Evolutionary conservation across 2,113 vertebrate species (phyloP), one percentile per base, ranked within the genome.

Genomic region (Cebus imitator): DNA sequence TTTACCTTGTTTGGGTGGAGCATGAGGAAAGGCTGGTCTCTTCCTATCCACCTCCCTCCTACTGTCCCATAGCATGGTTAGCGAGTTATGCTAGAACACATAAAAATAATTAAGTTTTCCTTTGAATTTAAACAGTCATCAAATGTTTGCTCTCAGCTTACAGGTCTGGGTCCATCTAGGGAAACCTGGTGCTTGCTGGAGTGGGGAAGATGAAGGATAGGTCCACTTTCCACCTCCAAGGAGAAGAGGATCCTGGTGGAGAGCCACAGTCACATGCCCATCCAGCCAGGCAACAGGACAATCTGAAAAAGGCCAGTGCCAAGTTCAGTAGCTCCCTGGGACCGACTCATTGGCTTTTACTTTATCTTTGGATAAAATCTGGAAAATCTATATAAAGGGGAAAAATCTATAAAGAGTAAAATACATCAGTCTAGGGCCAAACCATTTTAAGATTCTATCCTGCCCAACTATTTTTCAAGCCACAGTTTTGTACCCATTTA

Each of bases 321-420:
- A 48, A 64, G 55, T 81, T 57, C 32, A 30, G 64, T 37, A 23
- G 21, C 37, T 45, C 66, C 32, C 20, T 48, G 9, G 45, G 20
- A 70, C 45, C 58, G 52, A 18, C 23, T 84, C 64, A 10, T 6
- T 80, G 61, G 50, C 45, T 64, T 88, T 70, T 85, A 66, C 40
- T 57, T 95, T 83, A 75, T 16, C 86, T 89, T 88, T 81, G 30
- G 80, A 90, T 61, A 78, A 96, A 92, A 82, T 76, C 32, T 78
- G 48, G 27, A 70, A 73, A 85, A 61, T 92, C n/a, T 87, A 3
- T 68, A 64, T 64, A 50, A 83, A 87, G 43, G 25, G 1, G 50
- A 30, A 64, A 92, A 55, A 79, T 79, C 23, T 70, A 27, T 32
- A 40, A 84, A 70, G 48, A 10, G 68, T 18, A 11, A 45, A 93